These are phyloP conservation scores for Cyphomyrus discorhynchus DNA, from an alignment of 2,113 vertebrate species.

Conservation along the genomic window DNA sequence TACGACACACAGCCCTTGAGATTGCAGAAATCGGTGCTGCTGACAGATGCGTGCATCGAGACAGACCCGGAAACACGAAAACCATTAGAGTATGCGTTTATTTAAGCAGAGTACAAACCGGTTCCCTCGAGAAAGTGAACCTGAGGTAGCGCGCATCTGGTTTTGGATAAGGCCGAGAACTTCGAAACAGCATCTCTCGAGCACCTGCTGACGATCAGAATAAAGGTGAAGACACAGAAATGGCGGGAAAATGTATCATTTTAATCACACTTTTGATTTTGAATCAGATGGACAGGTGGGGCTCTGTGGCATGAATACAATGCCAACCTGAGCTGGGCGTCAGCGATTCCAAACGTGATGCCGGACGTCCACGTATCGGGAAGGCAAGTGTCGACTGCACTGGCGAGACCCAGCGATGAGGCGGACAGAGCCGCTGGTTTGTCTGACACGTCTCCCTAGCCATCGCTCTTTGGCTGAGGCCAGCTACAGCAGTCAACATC, in stretches of 20 bases:
- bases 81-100: slow-evolving; percentile 9
- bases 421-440: not conserved
- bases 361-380: not conserved
- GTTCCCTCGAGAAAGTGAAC: not conserved
- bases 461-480: not conserved
- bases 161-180: not conserved
- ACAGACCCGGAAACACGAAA: not conserved
- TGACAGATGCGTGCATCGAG: not conserved
- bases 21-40: not conserved
- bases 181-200: not conserved
- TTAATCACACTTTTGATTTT: not conserved
- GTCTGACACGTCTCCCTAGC: not conserved
- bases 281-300: not conserved
- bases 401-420: not conserved
- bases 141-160: not conserved
- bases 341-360: not conserved
- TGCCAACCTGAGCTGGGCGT: not conserved
- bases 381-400: not conserved
- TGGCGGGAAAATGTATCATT: not conserved
- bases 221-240: not conserved
- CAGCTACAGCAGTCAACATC: not conserved
- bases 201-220: not conserved
- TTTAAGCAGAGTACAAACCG: not conserved
- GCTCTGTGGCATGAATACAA: not conserved
- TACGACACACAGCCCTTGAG: not conserved